phyloP scores from a whole-genome alignment of 2,113 vertebrate genomes.

The Crocuta crocuta region DNA sequence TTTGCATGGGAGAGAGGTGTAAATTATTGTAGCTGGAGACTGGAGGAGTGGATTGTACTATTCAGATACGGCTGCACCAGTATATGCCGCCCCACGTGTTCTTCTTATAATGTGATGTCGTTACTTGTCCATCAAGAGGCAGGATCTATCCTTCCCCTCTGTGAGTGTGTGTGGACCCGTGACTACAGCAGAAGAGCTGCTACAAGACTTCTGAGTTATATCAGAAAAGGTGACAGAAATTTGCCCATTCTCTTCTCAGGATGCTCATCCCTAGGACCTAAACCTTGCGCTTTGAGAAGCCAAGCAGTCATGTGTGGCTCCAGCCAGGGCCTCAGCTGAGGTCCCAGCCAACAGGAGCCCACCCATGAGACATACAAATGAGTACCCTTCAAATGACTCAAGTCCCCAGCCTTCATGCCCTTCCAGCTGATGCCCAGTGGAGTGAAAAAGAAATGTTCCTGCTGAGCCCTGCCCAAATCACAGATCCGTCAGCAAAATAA shows the following conservation, averaged over 20 bases:
- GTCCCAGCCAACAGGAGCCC: background rate
- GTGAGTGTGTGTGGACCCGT: background rate
- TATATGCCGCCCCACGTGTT: background rate
- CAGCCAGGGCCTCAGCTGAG: background rate
- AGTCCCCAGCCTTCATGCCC: fast-evolving
- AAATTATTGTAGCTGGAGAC: background rate
- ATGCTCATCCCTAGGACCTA: background rate
- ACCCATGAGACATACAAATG: background rate
- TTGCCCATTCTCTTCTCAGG: background rate
- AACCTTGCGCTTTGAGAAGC: background rate
- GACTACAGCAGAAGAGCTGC: background rate
- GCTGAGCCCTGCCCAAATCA: background rate
- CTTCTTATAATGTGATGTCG: background rate
- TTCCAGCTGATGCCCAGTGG: background rate
- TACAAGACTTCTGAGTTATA: background rate
- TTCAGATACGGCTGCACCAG: background rate
- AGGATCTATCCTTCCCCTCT: background rate
- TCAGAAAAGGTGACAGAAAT: background rate
- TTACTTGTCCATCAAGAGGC: background rate
- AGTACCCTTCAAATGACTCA: background rate
- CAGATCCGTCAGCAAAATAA: background rate
- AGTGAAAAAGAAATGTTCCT: background rate
- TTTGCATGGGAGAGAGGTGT: background rate
- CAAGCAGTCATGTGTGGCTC: background rate
- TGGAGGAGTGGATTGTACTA: background rate